These are phyloP conservation scores for Drepana arcuata DNA, from an alignment of 1,140 invertebrate species.

Conservation along the genomic window DNA sequence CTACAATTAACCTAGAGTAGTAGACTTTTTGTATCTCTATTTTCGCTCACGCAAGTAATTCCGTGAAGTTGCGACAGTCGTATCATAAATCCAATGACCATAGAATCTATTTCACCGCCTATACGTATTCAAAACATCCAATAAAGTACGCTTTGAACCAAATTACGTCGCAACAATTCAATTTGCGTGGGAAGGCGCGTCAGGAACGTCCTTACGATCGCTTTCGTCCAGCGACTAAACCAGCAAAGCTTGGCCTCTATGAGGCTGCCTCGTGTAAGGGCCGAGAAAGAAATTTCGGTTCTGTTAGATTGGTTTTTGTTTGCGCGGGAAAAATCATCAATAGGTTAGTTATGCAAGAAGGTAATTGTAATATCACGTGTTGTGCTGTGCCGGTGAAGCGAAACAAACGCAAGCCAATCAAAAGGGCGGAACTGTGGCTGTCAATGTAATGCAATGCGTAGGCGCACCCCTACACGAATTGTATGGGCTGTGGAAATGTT, in stretches of 20 bases:
- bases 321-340: conserved; percentile 24
- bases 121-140: conserved; percentile 21
- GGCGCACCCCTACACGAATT: conserved; percentile 32
- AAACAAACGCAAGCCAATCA: conserved; percentile 30
- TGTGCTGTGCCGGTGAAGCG: conserved; percentile 40
- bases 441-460: conserved; percentile 41
- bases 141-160: conserved; percentile 21
- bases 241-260: too few species aligned
- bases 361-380: conserved; percentile 23
- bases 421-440: conserved; percentile 52
- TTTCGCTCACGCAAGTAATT: too few species aligned
- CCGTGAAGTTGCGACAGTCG: too few species aligned
- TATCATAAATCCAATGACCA: too few species aligned
- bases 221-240: conserved; percentile 20
- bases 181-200: conserved; percentile 39
- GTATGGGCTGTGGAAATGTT: conserved; percentile 16
- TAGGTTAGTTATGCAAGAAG: conserved; percentile 33
- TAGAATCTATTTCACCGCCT: conserved; percentile 1
- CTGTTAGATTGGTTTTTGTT: conserved; percentile 18
- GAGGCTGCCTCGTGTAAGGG: too few species aligned
- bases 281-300: conserved; percentile 3
- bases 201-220: conserved; percentile 24
- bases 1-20: too few species aligned
- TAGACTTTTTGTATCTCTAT: too few species aligned
- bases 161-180: conserved; percentile 37